phyloP scores from a whole-genome alignment of 2,113 vertebrate species.

The Lophura nycthemera region DNA sequence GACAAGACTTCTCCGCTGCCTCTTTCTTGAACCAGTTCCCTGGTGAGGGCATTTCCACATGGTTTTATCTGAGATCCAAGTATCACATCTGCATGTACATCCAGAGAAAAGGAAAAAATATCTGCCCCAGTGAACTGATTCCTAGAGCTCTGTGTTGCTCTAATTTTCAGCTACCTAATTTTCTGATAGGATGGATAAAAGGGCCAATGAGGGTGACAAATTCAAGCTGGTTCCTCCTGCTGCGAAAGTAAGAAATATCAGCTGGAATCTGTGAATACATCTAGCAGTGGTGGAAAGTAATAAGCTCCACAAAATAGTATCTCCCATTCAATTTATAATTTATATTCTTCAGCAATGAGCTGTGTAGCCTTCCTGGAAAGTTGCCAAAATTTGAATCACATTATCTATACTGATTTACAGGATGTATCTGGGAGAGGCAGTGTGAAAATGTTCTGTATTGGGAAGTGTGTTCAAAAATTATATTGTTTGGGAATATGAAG shows the following conservation, averaged over 20 bases:
- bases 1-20: background rate
- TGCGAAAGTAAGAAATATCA: slow-evolving; percentile 25
- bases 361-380: slow-evolving; percentile 3
- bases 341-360: slow-evolving; percentile 20
- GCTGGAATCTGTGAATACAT: slow-evolving; percentile 31
- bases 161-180: slow-evolving; percentile 39
- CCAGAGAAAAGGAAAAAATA: slow-evolving; percentile 2
- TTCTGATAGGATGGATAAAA: slow-evolving; percentile 20
- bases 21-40: background rate
- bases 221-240: background rate
- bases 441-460: background rate
- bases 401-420: slow-evolving; percentile 52
- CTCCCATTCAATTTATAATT: slow-evolving; percentile 46
- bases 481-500: slow-evolving; percentile 2
- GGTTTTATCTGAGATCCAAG: background rate
- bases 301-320: slow-evolving; percentile 41
- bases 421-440: background rate
- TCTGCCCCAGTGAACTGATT: slow-evolving; percentile 9
- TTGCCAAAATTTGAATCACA: slow-evolving; percentile 38
- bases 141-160: slow-evolving; percentile 1
- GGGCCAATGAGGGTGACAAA: background rate
- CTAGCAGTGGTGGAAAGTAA: slow-evolving; percentile 20
- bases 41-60: background rate
- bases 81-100: background rate
- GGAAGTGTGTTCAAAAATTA: background rate